Percentiles rank a stretch among this genome's conserved stretches.
Conservation (phyloP, 1,140 invertebrate genomes). For the Gonioctena quinquepunctata region DNA sequence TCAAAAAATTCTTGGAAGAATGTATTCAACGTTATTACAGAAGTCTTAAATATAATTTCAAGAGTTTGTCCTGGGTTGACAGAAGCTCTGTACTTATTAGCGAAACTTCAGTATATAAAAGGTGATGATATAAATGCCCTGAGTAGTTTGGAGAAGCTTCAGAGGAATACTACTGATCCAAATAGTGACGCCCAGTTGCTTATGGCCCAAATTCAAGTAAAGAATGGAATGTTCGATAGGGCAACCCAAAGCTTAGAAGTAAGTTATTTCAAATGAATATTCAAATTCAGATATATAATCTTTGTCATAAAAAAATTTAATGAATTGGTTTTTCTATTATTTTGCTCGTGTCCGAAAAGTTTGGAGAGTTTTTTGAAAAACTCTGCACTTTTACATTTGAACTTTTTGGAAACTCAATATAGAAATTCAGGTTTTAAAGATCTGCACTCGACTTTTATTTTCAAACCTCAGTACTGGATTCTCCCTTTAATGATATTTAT, state of each 20-base stretch:
- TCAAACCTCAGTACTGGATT: too few relatives aligned
- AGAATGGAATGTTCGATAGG: constrained; percentile 74
- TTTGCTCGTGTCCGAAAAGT: too few relatives aligned
- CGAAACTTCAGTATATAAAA: constrained; percentile 78
- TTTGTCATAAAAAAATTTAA: too few relatives aligned
- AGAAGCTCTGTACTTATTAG: constrained; percentile 73
- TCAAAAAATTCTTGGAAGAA: constrained; percentile 56
- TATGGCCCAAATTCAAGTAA: constrained; percentile 82
- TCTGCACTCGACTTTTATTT: too few relatives aligned
- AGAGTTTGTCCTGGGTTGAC: constrained; percentile 83
- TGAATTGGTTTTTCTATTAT: too few relatives aligned
- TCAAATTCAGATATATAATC: too few relatives aligned
- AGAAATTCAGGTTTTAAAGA: too few relatives aligned
- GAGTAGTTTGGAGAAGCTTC: constrained; percentile 69
- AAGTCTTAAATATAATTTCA: constrained; percentile 69
- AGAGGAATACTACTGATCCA: constrained; percentile 66
- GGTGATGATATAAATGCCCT: constrained; percentile 74
- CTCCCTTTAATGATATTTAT: too few relatives aligned
- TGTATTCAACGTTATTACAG: constrained; percentile 56
- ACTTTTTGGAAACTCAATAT: too few relatives aligned
- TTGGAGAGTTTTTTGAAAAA: too few relatives aligned
- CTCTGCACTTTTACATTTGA: too few relatives aligned
- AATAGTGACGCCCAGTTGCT: constrained; percentile 76
- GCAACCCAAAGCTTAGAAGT: constrained; percentile 84
- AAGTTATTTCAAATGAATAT: too few relatives aligned